Base-by-base conservation (phyloP, 2,888 invertebrate species). In the Cephus rjabovi region DNA sequence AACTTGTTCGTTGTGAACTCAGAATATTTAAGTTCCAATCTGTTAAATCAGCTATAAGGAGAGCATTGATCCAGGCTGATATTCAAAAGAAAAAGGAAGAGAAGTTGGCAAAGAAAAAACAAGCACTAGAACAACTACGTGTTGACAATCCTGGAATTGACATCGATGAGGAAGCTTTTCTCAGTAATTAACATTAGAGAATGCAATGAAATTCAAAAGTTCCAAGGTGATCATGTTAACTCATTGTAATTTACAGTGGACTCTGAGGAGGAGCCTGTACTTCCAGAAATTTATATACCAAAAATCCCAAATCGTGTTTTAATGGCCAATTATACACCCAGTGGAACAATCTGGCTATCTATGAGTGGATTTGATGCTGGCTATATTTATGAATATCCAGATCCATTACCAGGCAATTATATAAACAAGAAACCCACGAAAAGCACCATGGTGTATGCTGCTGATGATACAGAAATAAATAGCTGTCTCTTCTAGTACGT, bases 281-380 rank as follows among this genome's bases (percentile, higher is more conserved):
- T 95, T 1, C 90, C 91, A 4, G 88, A 90, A 75, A 83, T 91
- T 68, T 93, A 93, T 83, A 92, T 93, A 81, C 95, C 95, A 0
- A 91, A 93, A 84, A 87, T 92, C 11, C 94, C 95, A 0, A 95
- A 94, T 87, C 89, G 92, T 74, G 91, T 95, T n/a, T 87, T 94
- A 30, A 94, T 94, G 92, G 91, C 94, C 35, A 92, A 93, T 79
- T 94, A 94, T 80, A 93, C 93, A 0, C 82, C 84, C 1, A 90
- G 92, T 3, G 88, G 92, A 34, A 93, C 93, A 0, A 90, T 95
- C 77, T 94, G 94, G 94, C 82, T 95, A 0, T 94, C 94, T 0
- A 93, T 95, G 92, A 93, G 92, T 3, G 95, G 94, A 34, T 95
- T 93, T 83, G 95, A 95, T 88, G 94, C 95, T 4, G 95, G 95